Conservation (phyloP, 53 echinoderm and acorn worm species). For the Echinarachnius parma region DNA sequence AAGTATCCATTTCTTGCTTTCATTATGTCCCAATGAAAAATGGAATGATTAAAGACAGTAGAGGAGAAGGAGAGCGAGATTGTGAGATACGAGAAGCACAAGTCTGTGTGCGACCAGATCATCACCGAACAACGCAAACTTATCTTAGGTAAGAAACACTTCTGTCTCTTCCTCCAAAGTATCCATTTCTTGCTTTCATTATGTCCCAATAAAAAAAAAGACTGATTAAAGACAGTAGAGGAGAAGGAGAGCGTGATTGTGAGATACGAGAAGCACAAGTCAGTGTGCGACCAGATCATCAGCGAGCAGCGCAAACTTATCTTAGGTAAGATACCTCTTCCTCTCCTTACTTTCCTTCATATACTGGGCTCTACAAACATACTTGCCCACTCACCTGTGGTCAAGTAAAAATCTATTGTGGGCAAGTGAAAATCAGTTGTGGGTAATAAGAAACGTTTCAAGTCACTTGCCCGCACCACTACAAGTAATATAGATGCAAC, state of each 20-base stretch:
- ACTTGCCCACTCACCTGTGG: too few relatives aligned
- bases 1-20: too few relatives aligned
- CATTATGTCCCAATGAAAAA: too few relatives aligned
- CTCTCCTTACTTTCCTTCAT: too few relatives aligned
- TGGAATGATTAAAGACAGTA: neutral
- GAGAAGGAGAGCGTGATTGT: slow-evolving; percentile 63
- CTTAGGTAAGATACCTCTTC: slow-evolving; percentile 61
- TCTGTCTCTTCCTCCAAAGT: too few relatives aligned
- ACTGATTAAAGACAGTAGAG: neutral
- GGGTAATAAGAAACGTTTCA: too few relatives aligned
- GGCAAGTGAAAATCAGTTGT: too few relatives aligned
- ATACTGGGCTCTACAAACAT: too few relatives aligned
- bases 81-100: slow-evolving; percentile 30
- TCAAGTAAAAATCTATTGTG: too few relatives aligned
- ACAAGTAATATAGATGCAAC: too few relatives aligned
- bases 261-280: slow-evolving; percentile 68
- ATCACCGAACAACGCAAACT: slow-evolving; percentile 82
- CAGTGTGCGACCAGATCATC: slow-evolving; percentile 89
- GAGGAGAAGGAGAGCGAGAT: neutral
- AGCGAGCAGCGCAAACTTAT: slow-evolving; percentile 77
- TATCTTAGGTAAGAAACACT: slow-evolving; percentile 62
- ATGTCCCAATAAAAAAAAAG: neutral
- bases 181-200: too few relatives aligned
- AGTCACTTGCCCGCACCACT: too few relatives aligned
- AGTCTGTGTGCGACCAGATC: slow-evolving; percentile 83